Evolutionary conservation across 1,140 invertebrate genomes (phyloP), one percentile per base, ranked within the genome.

Genomic region (Asbolus verrucosus): DNA sequence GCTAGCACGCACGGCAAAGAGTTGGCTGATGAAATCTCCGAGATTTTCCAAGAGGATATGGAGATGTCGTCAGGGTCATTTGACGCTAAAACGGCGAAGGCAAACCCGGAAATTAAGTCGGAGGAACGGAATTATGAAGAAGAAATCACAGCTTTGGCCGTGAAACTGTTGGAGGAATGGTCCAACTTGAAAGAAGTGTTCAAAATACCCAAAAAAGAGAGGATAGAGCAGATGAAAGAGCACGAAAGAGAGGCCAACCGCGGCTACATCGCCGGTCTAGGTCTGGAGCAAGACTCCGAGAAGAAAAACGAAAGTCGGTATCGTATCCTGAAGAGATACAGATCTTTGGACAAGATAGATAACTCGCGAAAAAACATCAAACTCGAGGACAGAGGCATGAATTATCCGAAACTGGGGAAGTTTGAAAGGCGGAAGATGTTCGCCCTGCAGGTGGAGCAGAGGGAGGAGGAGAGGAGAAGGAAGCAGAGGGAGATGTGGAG

Each of bases 181-280:
- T 87, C 88, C 2, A 88, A 86, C 76, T 84, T 97, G 8, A 94
- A 95, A 83, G 93, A 96, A 83, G 79, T 78, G n/a, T 98, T 96
- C 79, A 89, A 94, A 81, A 98, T 98, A 77, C 97, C 97, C 6
- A 97, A 97, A 81, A 96, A 96, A 75, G 93, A 97, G 77, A 86
- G 94, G 43, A 91, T 96, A 41, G 92, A 96, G 78, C 92, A 94
- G 80, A 94, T 95, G 92, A 94, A 95, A 78, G 93, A 96, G 77
- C 94, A 96, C 77, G 95, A 97, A 81, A 83, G 92, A 65, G 94
- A 96, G 85, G 94, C 94, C 0, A 85, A 87, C 71, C 83, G 75
- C 63, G 88, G 86, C 83, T 81, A 78, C 61, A 77, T 79, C 50
- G 78, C 76, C 11, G 73, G 68, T 16, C 69, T 77, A 54, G 74